Evolutionary conservation across 2,113 vertebrate genomes (phyloP).

Genomic region (Callocephalon fimbriatum): DNA sequence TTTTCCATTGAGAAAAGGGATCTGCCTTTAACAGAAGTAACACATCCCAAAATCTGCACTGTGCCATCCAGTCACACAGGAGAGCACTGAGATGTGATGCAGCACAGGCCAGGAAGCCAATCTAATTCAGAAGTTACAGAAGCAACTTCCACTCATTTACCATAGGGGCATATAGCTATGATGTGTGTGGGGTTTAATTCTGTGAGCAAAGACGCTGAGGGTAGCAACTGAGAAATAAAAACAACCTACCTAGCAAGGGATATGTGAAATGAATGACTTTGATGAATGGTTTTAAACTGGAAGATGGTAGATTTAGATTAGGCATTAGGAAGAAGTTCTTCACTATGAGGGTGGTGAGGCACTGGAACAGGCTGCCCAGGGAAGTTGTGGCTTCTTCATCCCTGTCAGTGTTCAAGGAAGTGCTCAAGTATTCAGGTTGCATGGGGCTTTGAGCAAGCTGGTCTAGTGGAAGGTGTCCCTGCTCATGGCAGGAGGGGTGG

Average conservation of each 20-base stretch:
- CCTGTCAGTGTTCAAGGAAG: background rate
- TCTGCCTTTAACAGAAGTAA: constrained; percentile 48
- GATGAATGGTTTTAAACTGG: background rate
- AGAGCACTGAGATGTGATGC: background rate
- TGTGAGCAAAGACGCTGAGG: constrained; percentile 13
- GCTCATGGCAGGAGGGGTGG: background rate
- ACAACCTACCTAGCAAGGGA: background rate
- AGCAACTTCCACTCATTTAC: constrained; percentile 41
- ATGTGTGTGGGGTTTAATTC: constrained; percentile 5
- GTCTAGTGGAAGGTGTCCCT: background rate
- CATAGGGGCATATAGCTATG: background rate
- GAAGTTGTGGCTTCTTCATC: background rate
- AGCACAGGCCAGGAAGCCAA: background rate
- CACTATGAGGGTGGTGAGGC: background rate
- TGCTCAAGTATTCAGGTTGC: background rate
- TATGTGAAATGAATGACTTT: background rate
- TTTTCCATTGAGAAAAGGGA: constrained; percentile 75
- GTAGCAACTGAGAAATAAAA: background rate
- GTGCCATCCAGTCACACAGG: constrained; percentile 20
- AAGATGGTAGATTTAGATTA: background rate
- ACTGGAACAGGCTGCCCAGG: background rate
- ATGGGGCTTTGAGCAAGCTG: background rate
- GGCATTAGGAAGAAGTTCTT: background rate
- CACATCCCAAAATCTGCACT: background rate
- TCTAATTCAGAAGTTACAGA: constrained; percentile 52